phyloP scores from a whole-genome alignment of 2,888 invertebrate species.

The Tromatobia lineatoria region DNA sequence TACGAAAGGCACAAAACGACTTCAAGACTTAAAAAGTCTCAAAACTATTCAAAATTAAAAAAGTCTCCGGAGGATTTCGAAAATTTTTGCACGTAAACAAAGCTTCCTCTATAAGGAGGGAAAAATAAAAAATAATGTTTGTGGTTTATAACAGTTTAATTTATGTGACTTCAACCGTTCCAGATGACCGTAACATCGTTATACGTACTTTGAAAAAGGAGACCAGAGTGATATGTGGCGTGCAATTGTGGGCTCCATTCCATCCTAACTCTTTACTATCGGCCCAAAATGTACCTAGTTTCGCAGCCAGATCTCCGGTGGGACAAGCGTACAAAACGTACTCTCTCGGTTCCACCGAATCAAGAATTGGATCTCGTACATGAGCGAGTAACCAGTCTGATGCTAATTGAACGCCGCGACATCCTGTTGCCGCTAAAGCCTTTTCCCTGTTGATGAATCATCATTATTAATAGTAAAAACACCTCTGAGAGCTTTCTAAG shows the following conservation, averaged over 20 bases:
- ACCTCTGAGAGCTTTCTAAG: too few relatives aligned
- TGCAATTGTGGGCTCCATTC: constrained; percentile 96
- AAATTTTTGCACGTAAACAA: too few relatives aligned
- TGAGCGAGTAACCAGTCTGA: constrained; percentile 97
- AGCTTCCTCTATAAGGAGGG: too few relatives aligned
- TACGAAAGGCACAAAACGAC: too few relatives aligned
- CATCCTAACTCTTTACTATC: constrained; percentile 92
- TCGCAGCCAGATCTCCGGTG: constrained; percentile 90
- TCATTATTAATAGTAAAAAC: not conserved
- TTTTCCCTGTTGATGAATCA: constrained; percentile 89
- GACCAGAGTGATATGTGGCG: constrained; percentile 95
- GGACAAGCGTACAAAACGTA: constrained; percentile 96
- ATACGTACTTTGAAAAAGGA: constrained; percentile 93
- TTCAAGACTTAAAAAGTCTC: too few relatives aligned
- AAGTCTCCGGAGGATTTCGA: too few relatives aligned
- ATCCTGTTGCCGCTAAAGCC: constrained; percentile 95
- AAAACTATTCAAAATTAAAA: too few relatives aligned
- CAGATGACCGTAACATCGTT: not conserved
- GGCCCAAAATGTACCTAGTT: constrained; percentile 92
- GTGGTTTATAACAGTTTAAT: too few relatives aligned
- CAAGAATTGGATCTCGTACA: constrained; percentile 93
- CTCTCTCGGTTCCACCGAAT: constrained; percentile 92
- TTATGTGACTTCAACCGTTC: not conserved
- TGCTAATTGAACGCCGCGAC: constrained; percentile 94
- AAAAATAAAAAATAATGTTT: too few relatives aligned